Base-by-base conservation (phyloP, 2,888 invertebrate genomes). In the Zonitis immaculata region DNA sequence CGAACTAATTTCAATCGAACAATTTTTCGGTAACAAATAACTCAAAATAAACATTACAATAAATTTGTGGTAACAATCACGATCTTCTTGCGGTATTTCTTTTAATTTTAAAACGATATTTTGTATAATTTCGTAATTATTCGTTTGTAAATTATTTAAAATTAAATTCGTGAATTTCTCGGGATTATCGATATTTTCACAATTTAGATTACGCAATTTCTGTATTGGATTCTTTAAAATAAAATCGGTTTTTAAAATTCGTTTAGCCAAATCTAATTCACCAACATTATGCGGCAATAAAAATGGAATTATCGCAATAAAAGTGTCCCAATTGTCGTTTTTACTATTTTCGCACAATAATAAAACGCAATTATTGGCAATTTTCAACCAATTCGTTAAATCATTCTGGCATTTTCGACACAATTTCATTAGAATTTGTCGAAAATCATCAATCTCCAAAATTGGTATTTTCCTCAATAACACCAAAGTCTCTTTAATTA, bases 281-380 rank as follows among this genome's bases (percentile, higher is more conserved):
- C 68, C 62, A 2, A 74, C 60, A 54, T 78, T 74, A 44, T 71
- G 65, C 0, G 86, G 84, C 59, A 87, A 82, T 6, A 88, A 68
- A 66, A 81, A 82, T 9, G 87, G 86, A 25, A 86, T 70, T 18
- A 87, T 72, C 0, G 80, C 77, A 28, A 85, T 68, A 44, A 87
- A 78, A 4, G 82, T 79, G 56, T 79, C 77, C 47, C 82, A 79
- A 61, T 84, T 81, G 4, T 81, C 79, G 2, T 54, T 9, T 9
- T 57, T 44, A 16, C 50, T 61, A 18, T 59, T 54, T 5, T 44
- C 51, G 39, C 64, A 65, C 39, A 72, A 54, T 44, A 71, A 58
- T 22, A 62, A 45, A 8, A 69, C 47, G 26, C 66, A 57, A 16
- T 57, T 49, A 14, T 51, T 42, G 4, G 61, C 57, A 1, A 83